These are phyloP conservation scores for Aphaenogaster floridana DNA, from an alignment of 1,140 invertebrate genomes.

Conservation along the genomic window DNA sequence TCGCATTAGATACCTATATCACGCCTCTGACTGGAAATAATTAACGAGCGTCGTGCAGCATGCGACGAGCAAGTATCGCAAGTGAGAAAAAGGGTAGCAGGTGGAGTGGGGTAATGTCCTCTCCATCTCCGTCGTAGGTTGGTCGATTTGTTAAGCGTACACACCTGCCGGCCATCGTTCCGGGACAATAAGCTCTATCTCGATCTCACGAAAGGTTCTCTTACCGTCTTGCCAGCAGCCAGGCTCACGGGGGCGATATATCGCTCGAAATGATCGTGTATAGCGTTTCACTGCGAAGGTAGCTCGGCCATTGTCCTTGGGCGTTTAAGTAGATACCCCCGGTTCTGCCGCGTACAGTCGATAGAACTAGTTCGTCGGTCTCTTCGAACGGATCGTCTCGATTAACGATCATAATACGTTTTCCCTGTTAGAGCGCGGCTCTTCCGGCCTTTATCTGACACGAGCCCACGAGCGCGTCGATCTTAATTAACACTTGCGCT, in stretches of 20 bases:
- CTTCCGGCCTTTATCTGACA: constrained; percentile 35
- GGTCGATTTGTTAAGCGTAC: constrained; percentile 78
- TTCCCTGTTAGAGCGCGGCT: constrained; percentile 46
- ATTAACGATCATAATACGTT: constrained; percentile 55
- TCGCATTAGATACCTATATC: neutral
- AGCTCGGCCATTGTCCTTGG: constrained; percentile 72
- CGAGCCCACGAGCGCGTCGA: constrained; percentile 35
- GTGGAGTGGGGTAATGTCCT: constrained; percentile 51
- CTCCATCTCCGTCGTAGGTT: constrained; percentile 51
- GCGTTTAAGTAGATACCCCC: constrained; percentile 56
- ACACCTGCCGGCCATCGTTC: constrained; percentile 77
- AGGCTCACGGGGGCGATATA: constrained; percentile 74
- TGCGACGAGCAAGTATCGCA: constrained; percentile 36
- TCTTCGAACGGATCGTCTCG: constrained; percentile 41
- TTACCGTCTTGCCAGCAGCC: constrained; percentile 76
- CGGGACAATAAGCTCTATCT: constrained; percentile 79
- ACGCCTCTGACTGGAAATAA: constrained; percentile 20
- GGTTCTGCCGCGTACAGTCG: constrained; percentile 50
- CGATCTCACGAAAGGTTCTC: constrained; percentile 77
- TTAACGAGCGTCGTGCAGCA: constrained; percentile 40
- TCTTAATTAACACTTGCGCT: constrained; percentile 50
- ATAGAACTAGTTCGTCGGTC: constrained; percentile 57
- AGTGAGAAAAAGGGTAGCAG: constrained; percentile 55
- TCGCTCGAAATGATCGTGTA: constrained; percentile 78
- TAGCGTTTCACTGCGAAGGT: constrained; percentile 75